These are phyloP conservation scores for Ceratoteleas bidentatus DNA, from an alignment of 1,140 invertebrate genomes.

Conservation along the genomic window DNA sequence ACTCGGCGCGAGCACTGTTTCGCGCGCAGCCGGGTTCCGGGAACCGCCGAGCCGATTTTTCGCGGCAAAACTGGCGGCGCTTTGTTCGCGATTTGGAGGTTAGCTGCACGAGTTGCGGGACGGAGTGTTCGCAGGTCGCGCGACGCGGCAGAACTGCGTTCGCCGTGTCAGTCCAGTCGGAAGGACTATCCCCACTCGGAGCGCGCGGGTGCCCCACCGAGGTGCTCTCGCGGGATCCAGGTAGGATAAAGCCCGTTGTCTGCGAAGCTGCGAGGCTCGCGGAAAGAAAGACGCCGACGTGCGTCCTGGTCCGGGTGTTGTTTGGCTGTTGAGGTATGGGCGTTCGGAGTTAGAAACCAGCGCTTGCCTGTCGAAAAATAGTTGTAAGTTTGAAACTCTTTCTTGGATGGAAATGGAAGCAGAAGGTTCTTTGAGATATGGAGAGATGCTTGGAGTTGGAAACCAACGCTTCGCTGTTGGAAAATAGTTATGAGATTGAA, in stretches of 20 bases:
- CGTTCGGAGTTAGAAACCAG: no score
- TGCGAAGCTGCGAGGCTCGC: conserved; percentile 28
- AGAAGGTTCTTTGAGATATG: no score
- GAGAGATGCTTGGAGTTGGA: no score
- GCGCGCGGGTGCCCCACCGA: conserved; percentile 8
- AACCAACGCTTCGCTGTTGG: no score
- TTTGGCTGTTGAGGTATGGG: no score
- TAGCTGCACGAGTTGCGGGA: neutral
- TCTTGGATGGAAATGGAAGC: no score
- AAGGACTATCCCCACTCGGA: conserved; percentile 39
- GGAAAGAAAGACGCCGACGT: conserved; percentile 4
- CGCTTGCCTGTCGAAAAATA: no score
- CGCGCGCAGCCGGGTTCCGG: conserved; percentile 33
- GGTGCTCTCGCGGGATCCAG: conserved; percentile 12
- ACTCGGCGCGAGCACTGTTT: conserved; percentile 14
- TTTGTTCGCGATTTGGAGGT: conserved; percentile 4
- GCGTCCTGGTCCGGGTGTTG: neutral
- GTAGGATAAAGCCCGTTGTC: conserved; percentile 54
- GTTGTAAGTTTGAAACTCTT: no score
- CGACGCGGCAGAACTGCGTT: conserved; percentile 73
- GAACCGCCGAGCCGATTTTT: conserved; percentile 34
- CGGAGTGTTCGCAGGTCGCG: conserved; percentile 66
- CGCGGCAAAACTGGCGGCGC: neutral
- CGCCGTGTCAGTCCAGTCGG: conserved; percentile 32
- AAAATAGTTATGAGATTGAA: no score